Evolutionary conservation across 2,113 vertebrate species (phyloP).

Genomic region (Aptenodytes patagonicus): DNA sequence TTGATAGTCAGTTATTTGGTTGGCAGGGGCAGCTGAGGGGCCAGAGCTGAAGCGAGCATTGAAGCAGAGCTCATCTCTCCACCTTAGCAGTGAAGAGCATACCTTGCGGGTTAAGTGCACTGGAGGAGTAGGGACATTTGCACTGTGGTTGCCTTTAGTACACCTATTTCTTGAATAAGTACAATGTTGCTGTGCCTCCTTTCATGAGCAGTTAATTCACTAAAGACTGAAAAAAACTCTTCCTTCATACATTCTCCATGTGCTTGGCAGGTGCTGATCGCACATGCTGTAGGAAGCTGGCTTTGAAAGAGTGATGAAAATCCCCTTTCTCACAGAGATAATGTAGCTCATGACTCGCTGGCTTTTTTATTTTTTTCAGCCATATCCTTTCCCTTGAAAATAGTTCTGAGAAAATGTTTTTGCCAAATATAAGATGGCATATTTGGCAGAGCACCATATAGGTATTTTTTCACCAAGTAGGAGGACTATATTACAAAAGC

Average conservation of each 20-base stretch:
- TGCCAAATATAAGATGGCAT: not conserved
- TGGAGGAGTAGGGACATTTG: not conserved
- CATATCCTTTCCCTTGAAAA: not conserved
- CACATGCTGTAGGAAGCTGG: conserved; percentile 12
- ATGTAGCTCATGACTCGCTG: not conserved
- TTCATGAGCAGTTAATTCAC: not conserved
- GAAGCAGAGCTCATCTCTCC: not conserved
- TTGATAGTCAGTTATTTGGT: not conserved
- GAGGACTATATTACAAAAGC: not conserved
- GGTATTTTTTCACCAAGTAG: not conserved
- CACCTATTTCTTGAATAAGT: not conserved
- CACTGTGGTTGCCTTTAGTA: not conserved
- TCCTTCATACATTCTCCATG: not conserved
- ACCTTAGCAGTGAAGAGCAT: not conserved
- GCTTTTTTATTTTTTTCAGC: not conserved
- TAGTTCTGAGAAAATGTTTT: not conserved
- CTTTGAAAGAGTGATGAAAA: conserved; percentile 18
- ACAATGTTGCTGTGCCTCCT: not conserved
- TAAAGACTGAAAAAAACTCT: not conserved
- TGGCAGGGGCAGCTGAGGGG: not conserved
- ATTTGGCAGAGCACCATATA: not conserved
- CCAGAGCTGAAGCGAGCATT: not conserved
- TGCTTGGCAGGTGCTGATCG: conserved; percentile 30
- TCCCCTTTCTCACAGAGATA: not conserved
- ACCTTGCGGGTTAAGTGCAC: no score